phyloP scores from a whole-genome alignment of 2,113 vertebrate species.

The Lanius collurio region DNA sequence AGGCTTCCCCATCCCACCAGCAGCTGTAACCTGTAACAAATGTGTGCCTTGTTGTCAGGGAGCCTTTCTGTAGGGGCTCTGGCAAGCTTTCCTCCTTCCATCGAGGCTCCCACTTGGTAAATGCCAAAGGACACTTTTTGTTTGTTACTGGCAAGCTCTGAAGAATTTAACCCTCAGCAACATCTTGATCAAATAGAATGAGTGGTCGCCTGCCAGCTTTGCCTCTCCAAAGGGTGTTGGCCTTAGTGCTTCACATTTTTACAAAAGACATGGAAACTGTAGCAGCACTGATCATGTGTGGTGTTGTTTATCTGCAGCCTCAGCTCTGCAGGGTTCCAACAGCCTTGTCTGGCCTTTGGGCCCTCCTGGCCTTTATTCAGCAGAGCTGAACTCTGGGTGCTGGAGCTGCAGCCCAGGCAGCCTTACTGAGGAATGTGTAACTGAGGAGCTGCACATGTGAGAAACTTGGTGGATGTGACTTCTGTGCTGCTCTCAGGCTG shows the following conservation, averaged over 20 bases:
- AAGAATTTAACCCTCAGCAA: conserved; percentile 35
- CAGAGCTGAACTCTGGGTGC: background rate
- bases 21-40: conserved; percentile 43
- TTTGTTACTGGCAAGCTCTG: background rate
- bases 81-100: conserved; percentile 64
- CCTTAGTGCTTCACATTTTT: background rate
- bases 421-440: background rate
- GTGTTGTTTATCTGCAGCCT: background rate
- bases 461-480: background rate
- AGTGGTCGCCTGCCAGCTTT: background rate
- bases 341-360: background rate
- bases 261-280: background rate
- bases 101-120: conserved; percentile 60
- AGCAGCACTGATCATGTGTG: background rate
- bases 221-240: background rate
- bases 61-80: conserved; percentile 14
- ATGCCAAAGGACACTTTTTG: conserved; percentile 72
- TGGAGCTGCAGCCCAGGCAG: background rate
- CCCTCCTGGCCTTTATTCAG: background rate
- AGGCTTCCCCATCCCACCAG: background rate
- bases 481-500: background rate
- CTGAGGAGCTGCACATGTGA: background rate
- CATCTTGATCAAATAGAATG: background rate
- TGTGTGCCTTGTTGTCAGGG: conserved; percentile 29
- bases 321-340: background rate